Base-by-base conservation (phyloP, 2,888 invertebrate species). In the Acleris literana region DNA sequence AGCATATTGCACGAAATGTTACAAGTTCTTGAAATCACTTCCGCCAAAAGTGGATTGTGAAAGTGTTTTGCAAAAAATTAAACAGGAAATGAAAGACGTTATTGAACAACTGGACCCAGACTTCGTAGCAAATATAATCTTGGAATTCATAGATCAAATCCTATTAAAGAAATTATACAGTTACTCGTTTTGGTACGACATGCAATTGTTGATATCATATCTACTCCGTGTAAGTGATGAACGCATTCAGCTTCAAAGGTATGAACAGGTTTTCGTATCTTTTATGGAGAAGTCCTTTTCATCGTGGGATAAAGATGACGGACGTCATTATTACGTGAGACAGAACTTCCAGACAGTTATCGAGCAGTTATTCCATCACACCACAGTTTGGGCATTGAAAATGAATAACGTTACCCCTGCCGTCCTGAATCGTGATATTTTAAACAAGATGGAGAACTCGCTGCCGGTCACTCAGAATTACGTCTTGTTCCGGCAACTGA, bases 1-100 rank as follows among this genome's bases (percentile, higher is more conserved):
- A n/a, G 66, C 74, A 33, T 85, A 76, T 70, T 82, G 72, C 55
- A 76, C 76, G 72, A 84, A 81, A 67, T 76, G 81, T 69, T 84
- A 76, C 52, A 74, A 68, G 2, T 78, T 79, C 69, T 68, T 86
- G 16, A 72, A 73, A 46, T 73, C 77, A 7, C 71, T 83, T 46
- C 79, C 80, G n/a, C 65, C 72, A 2, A 76, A 75, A 64, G 66
- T 70, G 18, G 71, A 78, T 49, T 74, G 76, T 46, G 71, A 78
- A 63, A 51, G 13, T 2, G 59, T 75, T 48, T 18, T 77, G 5
- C 51, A 65, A 2, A 54, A 67, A 13, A 68, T 83, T 69, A 70
- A 76, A 18, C n/a, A 39, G 5, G 61, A 62, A 9, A 74, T 75
- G 9, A 57, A 70, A 7, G 55, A 70, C 7, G 55, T 81, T 6